Conservation (phyloP, 2,113 vertebrate species). For the Pachycephala philippinensis region DNA sequence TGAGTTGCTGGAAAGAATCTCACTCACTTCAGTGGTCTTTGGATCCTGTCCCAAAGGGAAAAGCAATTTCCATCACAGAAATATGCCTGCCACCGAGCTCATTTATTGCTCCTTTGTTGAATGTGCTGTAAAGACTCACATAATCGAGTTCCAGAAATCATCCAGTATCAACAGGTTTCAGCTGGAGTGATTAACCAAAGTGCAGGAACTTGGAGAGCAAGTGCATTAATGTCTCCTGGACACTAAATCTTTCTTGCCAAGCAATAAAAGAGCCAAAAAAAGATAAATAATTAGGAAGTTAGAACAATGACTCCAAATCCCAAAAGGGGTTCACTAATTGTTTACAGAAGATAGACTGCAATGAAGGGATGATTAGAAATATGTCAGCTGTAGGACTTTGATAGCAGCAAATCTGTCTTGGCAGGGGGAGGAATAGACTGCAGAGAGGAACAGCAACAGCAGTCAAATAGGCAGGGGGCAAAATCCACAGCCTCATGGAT, state of each 20-base stretch:
- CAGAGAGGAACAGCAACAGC: not conserved
- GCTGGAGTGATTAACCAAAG: constrained; percentile 29
- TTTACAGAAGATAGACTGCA: constrained; percentile 44
- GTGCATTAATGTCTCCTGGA: constrained; percentile 32
- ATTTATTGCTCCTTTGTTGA: constrained; percentile 34
- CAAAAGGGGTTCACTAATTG: constrained; percentile 15
- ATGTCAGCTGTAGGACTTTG: constrained; percentile 10
- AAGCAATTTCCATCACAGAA: constrained; percentile 4
- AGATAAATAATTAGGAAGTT: constrained; percentile 39
- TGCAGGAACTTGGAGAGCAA: constrained; percentile 21
- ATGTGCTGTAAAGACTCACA: not conserved
- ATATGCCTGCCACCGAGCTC: not conserved
- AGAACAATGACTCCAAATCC: constrained; percentile 34
- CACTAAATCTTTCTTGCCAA: constrained; percentile 44
- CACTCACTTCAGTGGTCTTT: not conserved
- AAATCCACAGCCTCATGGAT: not conserved
- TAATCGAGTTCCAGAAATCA: constrained; percentile 17
- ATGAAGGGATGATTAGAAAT: constrained; percentile 28
- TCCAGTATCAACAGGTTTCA: constrained; percentile 59
- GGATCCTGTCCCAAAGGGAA: not conserved
- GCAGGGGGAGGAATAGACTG: not conserved
- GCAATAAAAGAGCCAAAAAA: constrained; percentile 32
- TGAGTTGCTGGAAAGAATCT: not conserved
- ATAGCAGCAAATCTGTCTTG: constrained; percentile 19
- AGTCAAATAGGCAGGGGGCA: not conserved